Evolutionary conservation across 2,888 invertebrate species (phyloP).

Genomic region (Perizoma affinitatum): DNA sequence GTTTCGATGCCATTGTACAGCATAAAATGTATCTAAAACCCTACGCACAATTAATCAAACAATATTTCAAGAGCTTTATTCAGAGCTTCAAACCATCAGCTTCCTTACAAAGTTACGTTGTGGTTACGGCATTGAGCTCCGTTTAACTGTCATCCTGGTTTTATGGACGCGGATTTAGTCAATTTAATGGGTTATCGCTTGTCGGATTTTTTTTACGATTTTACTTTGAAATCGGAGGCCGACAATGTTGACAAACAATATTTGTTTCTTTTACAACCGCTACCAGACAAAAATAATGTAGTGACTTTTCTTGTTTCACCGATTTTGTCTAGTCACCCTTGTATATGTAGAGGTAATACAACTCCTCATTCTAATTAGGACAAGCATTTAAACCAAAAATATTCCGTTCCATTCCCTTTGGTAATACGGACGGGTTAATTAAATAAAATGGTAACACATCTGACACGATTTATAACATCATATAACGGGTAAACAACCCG

Average conservation of each 20-base stretch:
- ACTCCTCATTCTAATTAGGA: neutral
- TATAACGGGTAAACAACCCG: slow-evolving; percentile 6
- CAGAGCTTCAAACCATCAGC: neutral
- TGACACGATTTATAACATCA: slow-evolving; percentile 22
- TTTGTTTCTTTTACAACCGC: neutral
- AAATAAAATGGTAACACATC: slow-evolving; percentile 24
- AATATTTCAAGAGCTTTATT: too few relatives aligned
- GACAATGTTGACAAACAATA: neutral
- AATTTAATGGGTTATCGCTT: slow-evolving; percentile 9
- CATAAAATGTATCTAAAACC: too few relatives aligned
- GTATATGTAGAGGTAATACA: too few relatives aligned
- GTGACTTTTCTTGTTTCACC: too few relatives aligned
- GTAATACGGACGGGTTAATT: slow-evolving; percentile 18
- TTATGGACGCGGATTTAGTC: slow-evolving; percentile 5
- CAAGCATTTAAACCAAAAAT: slow-evolving; percentile 7
- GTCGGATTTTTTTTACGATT: slow-evolving; percentile 1
- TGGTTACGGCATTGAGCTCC: slow-evolving; percentile 6
- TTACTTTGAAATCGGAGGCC: neutral
- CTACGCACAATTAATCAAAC: too few relatives aligned
- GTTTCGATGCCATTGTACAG: too few relatives aligned
- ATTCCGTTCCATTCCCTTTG: slow-evolving; percentile 7
- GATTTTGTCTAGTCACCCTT: too few relatives aligned
- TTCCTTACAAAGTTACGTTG: slow-evolving; percentile 3
- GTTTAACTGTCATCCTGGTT: neutral
- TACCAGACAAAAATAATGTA: too few relatives aligned